Conservation (phyloP, 2,797 vertebrate genomes). For the Parauchenoglanis ngamensis region DNA sequence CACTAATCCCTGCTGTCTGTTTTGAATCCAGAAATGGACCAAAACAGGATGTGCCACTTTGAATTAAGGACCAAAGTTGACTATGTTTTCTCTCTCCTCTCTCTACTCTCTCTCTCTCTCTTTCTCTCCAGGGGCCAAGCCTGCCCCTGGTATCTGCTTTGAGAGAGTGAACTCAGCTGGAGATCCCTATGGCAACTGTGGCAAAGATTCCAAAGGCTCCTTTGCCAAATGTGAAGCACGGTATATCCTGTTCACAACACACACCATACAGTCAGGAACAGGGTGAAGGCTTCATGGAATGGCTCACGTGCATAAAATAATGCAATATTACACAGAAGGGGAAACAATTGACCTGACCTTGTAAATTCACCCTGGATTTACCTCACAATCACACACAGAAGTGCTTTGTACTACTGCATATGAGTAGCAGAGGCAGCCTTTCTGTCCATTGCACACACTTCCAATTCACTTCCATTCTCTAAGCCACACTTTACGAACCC, state of each 20-base stretch:
- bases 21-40: constrained; percentile 31
- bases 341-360: not conserved
- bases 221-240: constrained; percentile 91
- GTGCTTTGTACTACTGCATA: not conserved
- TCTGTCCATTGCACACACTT: not conserved
- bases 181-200: constrained; percentile 97
- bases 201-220: constrained; percentile 90
- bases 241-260: constrained; percentile 67
- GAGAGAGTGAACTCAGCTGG: constrained; percentile 95
- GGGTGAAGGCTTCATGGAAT: not conserved
- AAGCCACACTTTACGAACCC: not conserved
- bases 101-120: constrained; percentile 11
- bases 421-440: not conserved
- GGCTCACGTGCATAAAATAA: not conserved
- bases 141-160: constrained; percentile 84
- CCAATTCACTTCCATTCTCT: not conserved
- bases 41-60: not conserved
- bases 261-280: constrained; percentile 1
- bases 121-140: constrained; percentile 85
- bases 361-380: not conserved
- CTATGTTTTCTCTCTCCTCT: not conserved
- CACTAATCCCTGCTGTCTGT: constrained; percentile 27
- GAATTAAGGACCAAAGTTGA: not conserved
- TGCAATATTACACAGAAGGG: not conserved
- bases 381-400: not conserved